Percentiles rank a stretch among this genome's conserved stretches.
Evolutionary conservation across 23 tunicate genomes (phyloP).

Genomic region (Halocynthia aurantium): DNA sequence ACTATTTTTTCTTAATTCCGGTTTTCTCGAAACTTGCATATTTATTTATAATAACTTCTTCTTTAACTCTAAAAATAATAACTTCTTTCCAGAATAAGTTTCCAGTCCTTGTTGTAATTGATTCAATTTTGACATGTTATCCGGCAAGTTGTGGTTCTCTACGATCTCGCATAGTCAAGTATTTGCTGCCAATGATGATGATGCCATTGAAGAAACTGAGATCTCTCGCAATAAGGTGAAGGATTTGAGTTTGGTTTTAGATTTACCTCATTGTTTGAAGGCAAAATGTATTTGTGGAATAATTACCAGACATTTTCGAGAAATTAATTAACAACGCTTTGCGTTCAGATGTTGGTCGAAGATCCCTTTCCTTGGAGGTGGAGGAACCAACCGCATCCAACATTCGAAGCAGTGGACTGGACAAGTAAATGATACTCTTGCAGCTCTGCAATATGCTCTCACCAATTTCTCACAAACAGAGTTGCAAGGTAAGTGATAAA

Average conservation of each 20-base stretch:
- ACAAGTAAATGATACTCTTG: constrained; percentile 42
- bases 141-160: constrained; percentile 55
- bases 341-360: constrained; percentile 58
- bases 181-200: constrained; percentile 16
- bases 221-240: constrained; percentile 9
- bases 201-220: not conserved
- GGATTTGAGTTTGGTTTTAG: not conserved
- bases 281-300: not conserved
- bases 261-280: too few relatives aligned
- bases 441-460: constrained; percentile 7
- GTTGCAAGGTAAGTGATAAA: too few relatives aligned
- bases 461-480: too few relatives aligned
- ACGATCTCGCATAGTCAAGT: constrained; percentile 47
- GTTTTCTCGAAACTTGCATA: too few relatives aligned
- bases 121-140: constrained; percentile 37
- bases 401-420: constrained; percentile 60
- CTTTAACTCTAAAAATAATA: too few relatives aligned
- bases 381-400: constrained; percentile 43
- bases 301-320: not conserved
- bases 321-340: not conserved
- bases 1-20: too few relatives aligned
- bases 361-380: constrained; percentile 65
- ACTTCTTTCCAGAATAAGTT: too few relatives aligned
- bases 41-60: too few relatives aligned
- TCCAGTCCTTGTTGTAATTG: constrained; percentile 9